Conservation (phyloP, 2,888 invertebrate species). For the Urechis unicinctus region DNA sequence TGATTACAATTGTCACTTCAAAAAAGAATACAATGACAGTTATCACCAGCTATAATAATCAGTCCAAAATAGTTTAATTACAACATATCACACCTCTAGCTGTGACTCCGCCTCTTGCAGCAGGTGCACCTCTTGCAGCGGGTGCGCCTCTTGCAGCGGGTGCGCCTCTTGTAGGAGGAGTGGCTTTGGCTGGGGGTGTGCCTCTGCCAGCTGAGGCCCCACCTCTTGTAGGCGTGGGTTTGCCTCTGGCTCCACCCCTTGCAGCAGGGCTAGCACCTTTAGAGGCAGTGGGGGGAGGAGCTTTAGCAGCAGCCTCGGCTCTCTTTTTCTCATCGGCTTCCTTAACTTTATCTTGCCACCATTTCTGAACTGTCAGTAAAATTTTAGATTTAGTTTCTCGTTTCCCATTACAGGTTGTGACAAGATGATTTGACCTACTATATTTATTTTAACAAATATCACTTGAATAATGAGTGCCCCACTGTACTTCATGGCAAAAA, state of each 20-base stretch:
- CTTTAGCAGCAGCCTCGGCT: constrained; percentile 23
- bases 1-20: too few species aligned
- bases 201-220: constrained; percentile 21
- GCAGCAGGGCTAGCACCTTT: constrained; percentile 21
- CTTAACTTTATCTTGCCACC: constrained; percentile 39
- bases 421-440: too few species aligned
- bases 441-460: too few species aligned
- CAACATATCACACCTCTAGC: too few species aligned
- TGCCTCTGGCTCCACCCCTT: constrained; percentile 17
- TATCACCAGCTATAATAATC: too few species aligned
- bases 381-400: too few species aligned
- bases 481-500: too few species aligned
- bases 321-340: constrained; percentile 31
- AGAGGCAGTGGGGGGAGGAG: constrained; percentile 4
- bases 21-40: too few species aligned
- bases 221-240: background rate
- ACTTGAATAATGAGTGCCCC: too few species aligned
- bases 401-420: too few species aligned
- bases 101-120: too few species aligned
- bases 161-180: constrained; percentile 17
- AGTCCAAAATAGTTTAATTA: too few species aligned
- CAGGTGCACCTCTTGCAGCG: constrained; percentile 16
- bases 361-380: constrained; percentile 34
- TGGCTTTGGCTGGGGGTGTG: constrained; percentile 14
- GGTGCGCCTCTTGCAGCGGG: constrained; percentile 16